A percentile compares a stretch with the other conserved stretches of the same genome.
Conservation (phyloP, 2,888 invertebrate species). For the Pteria penguin region DNA sequence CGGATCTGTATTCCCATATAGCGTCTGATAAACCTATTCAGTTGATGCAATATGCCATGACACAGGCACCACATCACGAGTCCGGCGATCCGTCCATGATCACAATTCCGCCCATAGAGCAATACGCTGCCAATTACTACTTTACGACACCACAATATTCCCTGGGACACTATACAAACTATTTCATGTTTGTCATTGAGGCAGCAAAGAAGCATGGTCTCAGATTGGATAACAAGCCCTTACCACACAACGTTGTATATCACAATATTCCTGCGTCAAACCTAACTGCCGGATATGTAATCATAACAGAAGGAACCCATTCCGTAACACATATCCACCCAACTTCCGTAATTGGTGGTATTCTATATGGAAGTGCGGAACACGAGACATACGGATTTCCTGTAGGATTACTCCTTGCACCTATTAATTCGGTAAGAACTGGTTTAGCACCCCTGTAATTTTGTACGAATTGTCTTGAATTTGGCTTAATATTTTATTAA, state of each 20-base stretch:
- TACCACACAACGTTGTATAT: constrained; percentile 33
- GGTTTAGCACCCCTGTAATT: too few species aligned
- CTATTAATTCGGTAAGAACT: constrained; percentile 29
- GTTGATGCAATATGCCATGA: constrained; percentile 57
- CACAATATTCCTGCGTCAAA: constrained; percentile 46
- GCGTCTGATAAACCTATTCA: constrained; percentile 51
- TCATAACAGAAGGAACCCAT: constrained; percentile 23
- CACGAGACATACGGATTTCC: constrained; percentile 34
- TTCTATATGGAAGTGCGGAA: constrained; percentile 26
- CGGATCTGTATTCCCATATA: constrained; percentile 41
- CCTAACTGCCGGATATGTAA: constrained; percentile 44
- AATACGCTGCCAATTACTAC: constrained; percentile 58
- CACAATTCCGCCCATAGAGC: constrained; percentile 60
- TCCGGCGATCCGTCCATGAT: constrained; percentile 65
- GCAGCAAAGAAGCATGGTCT: constrained; percentile 45
- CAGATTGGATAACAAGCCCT: constrained; percentile 36
- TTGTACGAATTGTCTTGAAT: too few species aligned
- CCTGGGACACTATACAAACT: constrained; percentile 47
- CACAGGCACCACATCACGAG: constrained; percentile 44
- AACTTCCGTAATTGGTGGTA: constrained; percentile 16
- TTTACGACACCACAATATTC: constrained; percentile 60
- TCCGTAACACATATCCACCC: constrained; percentile 13
- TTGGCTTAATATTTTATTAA: too few species aligned
- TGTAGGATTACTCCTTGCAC: constrained; percentile 14
- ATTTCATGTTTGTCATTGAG: constrained; percentile 53